phyloP scores from a whole-genome alignment of 1,140 invertebrate genomes.

The Pseudomyrmex sp. region DNA sequence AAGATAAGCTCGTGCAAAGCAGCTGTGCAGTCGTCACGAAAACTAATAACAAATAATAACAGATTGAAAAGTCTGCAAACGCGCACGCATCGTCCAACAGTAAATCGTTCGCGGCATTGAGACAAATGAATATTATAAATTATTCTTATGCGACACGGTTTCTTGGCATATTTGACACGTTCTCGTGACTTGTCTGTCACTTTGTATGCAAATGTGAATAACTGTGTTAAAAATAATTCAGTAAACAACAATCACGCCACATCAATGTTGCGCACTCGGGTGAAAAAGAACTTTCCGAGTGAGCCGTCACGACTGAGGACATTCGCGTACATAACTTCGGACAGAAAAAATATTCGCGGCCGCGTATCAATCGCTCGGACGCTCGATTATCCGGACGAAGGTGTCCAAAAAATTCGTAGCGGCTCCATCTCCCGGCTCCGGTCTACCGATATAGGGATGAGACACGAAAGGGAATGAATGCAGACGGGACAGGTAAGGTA shows the following conservation, averaged over 20 bases:
- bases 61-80: not conserved
- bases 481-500: conserved; percentile 81
- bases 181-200: no score
- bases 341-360: conserved; percentile 32
- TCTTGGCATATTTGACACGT: not conserved
- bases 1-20: not conserved
- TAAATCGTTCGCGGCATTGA: not conserved
- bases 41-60: not conserved
- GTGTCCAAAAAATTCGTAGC: conserved; percentile 78
- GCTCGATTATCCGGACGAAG: conserved; percentile 56
- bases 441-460: conserved; percentile 66
- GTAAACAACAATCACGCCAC: not conserved
- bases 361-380: conserved; percentile 59
- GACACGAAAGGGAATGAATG: conserved; percentile 74
- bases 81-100: not conserved
- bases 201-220: not conserved
- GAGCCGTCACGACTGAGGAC: not conserved
- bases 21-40: not conserved
- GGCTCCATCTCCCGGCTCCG: conserved; percentile 60
- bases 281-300: not conserved
- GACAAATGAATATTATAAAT: conserved; percentile 26
- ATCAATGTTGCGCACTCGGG: not conserved
- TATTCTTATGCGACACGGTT: not conserved
- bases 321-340: conserved; percentile 26
- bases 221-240: no score